Evolutionary conservation across 2,797 vertebrate species (phyloP), one percentile per base, ranked within the genome.

Genomic region (Hybognathus amarus): DNA sequence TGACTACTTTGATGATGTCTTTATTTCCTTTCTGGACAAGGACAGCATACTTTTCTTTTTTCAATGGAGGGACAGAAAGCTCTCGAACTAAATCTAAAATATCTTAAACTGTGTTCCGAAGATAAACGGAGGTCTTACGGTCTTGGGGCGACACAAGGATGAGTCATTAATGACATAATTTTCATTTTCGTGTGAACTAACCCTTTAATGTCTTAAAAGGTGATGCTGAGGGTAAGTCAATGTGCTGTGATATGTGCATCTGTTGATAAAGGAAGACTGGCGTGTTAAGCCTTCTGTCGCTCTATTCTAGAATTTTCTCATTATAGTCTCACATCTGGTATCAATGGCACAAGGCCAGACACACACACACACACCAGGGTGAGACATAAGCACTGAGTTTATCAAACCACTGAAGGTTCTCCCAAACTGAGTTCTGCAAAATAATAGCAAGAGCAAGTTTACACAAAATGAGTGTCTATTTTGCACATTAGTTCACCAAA

Each of bases 161-260:
- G 30, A 30, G 30, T 33, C 30, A 33, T 33, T 33, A 33, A 33
- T 33, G 30, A 33, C 30, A 33, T 33, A 33, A 33, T 33, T 33
- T 33, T 33, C 30, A 33, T 33, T 33, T 33, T 33, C 4, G 30
- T 2, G 30, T 33, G 30, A 33, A 33, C 30, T 33, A 33, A 33
- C 30, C 9, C 15, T 52, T 40, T 80, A 83, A 80, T 67, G 18
- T 68, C 36, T 24, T 76, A 24, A 75, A 75, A 77, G 85, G 71
- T 77, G 45, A 27, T 67, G 20, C 17, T 74, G 67, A 83, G 61
- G 64, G 12, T 54, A 75, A 77, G 8, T 33, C 82, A 86, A 84
- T 84, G 82, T 33, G 76, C 82, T 85, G 59, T 88, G 87, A 79
- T 71, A 11, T 79, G 71, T 77, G 85, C 79, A 82, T 83, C 54